Evolutionary conservation across 2,113 vertebrate genomes (phyloP).

Genomic region (Aegotheles bennettii): DNA sequence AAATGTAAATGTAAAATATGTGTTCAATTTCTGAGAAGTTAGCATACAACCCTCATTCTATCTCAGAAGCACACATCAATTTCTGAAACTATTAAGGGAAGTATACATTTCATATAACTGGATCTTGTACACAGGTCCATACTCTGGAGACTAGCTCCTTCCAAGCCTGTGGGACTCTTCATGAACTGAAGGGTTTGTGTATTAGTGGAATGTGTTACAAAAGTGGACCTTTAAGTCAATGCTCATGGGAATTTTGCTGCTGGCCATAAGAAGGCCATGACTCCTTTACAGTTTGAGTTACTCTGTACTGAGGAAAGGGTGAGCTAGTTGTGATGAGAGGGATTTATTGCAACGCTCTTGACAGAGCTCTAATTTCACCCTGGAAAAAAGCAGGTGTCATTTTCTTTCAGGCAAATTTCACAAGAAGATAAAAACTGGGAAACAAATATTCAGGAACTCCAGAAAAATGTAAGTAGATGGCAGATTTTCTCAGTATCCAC

Average conservation of each 20-base stretch:
- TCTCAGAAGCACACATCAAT: rapidly evolving
- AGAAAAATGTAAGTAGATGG: constrained; percentile 85
- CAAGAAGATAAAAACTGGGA: constrained; percentile 99
- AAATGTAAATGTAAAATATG: neutral
- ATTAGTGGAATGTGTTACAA: neutral
- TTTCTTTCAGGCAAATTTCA: constrained; percentile 88
- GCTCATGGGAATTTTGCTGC: neutral
- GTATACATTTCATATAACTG: neutral
- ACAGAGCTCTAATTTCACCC: neutral
- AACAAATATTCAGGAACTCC: constrained; percentile 92
- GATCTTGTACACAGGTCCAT: neutral
- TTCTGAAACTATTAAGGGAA: neutral
- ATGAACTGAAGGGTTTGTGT: neutral
- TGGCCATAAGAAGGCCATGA: rapidly evolving
- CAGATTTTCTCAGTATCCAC: neutral
- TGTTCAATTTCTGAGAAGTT: neutral
- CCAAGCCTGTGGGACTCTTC: neutral
- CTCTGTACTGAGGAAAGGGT: rapidly evolving
- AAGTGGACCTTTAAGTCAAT: neutral
- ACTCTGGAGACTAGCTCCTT: neutral
- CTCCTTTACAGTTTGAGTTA: neutral
- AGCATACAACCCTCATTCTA: neutral
- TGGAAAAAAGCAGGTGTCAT: neutral
- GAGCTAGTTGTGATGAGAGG: neutral
- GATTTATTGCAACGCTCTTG: neutral